A percentile compares a stretch with the other conserved stretches of the same genome.
These are phyloP conservation scores for Sphaeramia orbicularis DNA, from an alignment of 2,797 vertebrate species.

Conservation along the genomic window DNA sequence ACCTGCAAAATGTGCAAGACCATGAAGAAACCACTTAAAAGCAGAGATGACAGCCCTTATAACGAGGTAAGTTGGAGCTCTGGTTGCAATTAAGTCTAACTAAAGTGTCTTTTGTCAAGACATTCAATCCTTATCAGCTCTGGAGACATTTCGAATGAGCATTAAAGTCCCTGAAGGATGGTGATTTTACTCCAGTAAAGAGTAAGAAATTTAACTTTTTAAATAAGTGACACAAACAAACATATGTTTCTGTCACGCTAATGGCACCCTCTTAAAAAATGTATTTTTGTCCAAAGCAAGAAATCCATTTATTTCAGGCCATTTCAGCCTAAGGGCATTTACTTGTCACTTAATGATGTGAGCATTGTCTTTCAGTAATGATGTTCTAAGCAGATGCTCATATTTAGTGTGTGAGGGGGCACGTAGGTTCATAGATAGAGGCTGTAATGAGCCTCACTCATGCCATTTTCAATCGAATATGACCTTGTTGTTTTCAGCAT, in stretches of 20 bases:
- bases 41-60: slow-evolving; percentile 29
- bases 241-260: background rate
- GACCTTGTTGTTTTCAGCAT: slow-evolving; percentile 59
- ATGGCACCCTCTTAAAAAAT: background rate
- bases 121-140: slow-evolving; percentile 5
- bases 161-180: slow-evolving; percentile 2
- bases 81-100: slow-evolving; percentile 35
- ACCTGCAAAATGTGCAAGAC: slow-evolving; percentile 21
- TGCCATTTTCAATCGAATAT: slow-evolving; percentile 41
- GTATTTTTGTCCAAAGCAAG: slow-evolving; percentile 12
- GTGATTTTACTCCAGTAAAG: background rate
- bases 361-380: slow-evolving; percentile 40
- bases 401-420: slow-evolving; percentile 26
- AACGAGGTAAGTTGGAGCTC: slow-evolving; percentile 29
- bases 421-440: slow-evolving; percentile 50
- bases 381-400: slow-evolving; percentile 27
- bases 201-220: no score
- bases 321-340: slow-evolving; percentile 31
- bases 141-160: background rate
- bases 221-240: background rate
- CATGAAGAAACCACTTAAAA: slow-evolving; percentile 28
- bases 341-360: slow-evolving; percentile 14
- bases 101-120: slow-evolving; percentile 29
- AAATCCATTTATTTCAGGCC: slow-evolving; percentile 37
- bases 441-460: slow-evolving; percentile 64